A percentile compares a stretch with the other conserved stretches of the same genome.
phyloP scores from a whole-genome alignment of 2,888 invertebrate species.

The Drosophila nr. medialis region DNA sequence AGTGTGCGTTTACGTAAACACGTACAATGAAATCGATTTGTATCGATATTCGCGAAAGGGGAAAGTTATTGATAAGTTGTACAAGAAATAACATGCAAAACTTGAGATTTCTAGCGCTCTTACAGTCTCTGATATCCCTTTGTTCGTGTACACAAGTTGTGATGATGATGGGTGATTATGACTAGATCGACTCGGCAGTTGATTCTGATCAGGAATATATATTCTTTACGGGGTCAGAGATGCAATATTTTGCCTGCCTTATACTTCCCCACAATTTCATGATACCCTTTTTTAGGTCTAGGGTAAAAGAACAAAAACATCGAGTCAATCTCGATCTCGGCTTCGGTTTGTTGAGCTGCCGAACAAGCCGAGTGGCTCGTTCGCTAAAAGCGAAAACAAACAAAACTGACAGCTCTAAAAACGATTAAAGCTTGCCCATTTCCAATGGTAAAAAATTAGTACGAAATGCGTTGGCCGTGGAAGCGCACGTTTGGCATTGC shows the following conservation, averaged over 20 bases:
- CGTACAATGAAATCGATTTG: not conserved
- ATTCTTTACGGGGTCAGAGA: not conserved
- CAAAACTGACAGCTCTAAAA: conserved; percentile 27
- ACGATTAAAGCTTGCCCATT: conserved; percentile 45
- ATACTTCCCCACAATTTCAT: not conserved
- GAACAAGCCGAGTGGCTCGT: conserved; percentile 27
- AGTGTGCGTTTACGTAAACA: not conserved
- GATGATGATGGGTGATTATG: not conserved
- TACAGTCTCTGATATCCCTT: not conserved
- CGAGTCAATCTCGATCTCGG: not conserved
- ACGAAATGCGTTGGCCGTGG: conserved; percentile 74
- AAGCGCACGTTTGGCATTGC: conserved; percentile 67
- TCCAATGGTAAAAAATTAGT: conserved; percentile 60
- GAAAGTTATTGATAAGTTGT: not conserved
- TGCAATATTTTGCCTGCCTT: not conserved
- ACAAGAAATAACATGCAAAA: not conserved
- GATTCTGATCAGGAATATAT: not conserved
- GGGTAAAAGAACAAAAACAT: not conserved
- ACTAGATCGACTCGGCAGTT: no score
- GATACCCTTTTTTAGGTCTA: not conserved
- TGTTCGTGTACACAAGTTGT: not conserved
- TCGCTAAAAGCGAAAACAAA: conserved; percentile 38
- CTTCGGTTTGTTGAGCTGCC: conserved; percentile 10
- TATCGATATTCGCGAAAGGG: not conserved
- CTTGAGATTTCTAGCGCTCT: not conserved